Evolutionary conservation across 2,797 vertebrate genomes (phyloP), one percentile per base, ranked within the genome.

Genomic region (Thamnophis elegans): DNA sequence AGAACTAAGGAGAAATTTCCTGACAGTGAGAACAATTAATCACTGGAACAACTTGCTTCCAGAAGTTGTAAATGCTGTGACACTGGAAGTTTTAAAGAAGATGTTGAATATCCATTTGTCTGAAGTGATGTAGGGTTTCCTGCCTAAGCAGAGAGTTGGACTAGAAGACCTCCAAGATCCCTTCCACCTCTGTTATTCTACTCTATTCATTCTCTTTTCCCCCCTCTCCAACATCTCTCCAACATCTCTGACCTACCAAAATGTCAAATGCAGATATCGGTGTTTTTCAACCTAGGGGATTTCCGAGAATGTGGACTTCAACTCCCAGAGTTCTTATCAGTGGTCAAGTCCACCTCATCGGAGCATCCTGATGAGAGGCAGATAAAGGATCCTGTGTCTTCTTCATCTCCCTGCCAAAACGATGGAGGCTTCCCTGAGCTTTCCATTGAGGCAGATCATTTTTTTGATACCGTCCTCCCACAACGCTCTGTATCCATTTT

Each of bases 401-500:
- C n/a, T 73, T 36, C n/a, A 36, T 18, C 4, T 5, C 36, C 8
- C 3, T 78, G 36, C 18, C 32, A 78, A 78, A 36, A 20, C 0
- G 62, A 36, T 20, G 32, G 32, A 73, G 14, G 32, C 16, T 18
- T 2, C n/a, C 9, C 13, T 13, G 3, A 32, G n/a, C n/a, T 16
- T 18, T 58, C 55, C 0, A 0, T 93, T 92, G 92, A 82, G 94
- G 93, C 94, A 94, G 94, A 90, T 94, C 9, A 1, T 6, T 2
- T 65, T 92, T 85, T 88, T 94, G 60, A 93, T 89, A 42, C 78
- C 51, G 1, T 78, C 73, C 73, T 78, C 92, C 78, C 93, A 91
- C 91, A 94, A 51, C 78, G 92, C 36, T 92, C 68, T 94, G 90
- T 92, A 91, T 92, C 92, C 90, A 9, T 94, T 92, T 95, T 94